These are phyloP conservation scores for Gymnogyps californianus DNA, from an alignment of 2,113 vertebrate genomes.

Conservation along the genomic window DNA sequence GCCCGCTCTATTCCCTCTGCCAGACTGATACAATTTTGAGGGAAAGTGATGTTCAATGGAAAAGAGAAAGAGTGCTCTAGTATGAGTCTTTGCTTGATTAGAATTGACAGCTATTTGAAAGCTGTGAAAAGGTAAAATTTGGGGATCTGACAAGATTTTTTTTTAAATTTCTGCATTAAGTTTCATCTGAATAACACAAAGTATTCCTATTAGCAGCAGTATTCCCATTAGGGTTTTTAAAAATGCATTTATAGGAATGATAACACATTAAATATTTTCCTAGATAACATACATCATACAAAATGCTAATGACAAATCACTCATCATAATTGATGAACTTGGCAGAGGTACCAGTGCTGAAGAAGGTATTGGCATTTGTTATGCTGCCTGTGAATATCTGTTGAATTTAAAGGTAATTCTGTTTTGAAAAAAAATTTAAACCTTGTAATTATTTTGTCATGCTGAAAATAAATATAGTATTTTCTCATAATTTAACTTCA, in stretches of 20 bases:
- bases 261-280: slow-evolving; percentile 48
- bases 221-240: not conserved
- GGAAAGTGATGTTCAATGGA: not conserved
- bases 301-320: slow-evolving; percentile 88
- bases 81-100: not conserved
- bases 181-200: not conserved
- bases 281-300: slow-evolving; percentile 94
- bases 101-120: not conserved
- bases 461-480: not conserved
- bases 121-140: not conserved
- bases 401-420: slow-evolving; percentile 86
- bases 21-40: not conserved
- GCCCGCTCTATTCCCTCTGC: not conserved
- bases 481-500: not conserved
- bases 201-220: not conserved
- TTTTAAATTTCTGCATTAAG: not conserved
- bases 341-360: slow-evolving; percentile 94
- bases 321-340: slow-evolving; percentile 95
- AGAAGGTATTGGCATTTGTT: slow-evolving; percentile 93
- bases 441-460: not conserved
- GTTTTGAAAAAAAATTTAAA: not conserved
- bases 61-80: not conserved
- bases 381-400: slow-evolving; percentile 91
- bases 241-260: not conserved
- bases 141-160: not conserved